These are phyloP conservation scores for Darevskia nairensis DNA, from an alignment of 2,797 vertebrate species.

Conservation along the genomic window DNA sequence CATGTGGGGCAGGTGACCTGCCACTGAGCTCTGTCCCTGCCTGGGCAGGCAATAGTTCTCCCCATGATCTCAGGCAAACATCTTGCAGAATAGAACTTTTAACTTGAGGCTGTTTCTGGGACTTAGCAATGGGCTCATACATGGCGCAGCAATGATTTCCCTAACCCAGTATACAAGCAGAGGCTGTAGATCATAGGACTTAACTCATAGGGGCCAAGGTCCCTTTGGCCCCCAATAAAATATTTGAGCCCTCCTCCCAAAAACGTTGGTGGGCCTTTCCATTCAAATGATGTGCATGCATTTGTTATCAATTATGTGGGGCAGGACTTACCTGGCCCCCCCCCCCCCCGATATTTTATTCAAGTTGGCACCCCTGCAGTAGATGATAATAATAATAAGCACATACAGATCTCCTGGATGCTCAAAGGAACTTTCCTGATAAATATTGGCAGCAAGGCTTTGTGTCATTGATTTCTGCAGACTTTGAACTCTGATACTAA, in stretches of 20 bases:
- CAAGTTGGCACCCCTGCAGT: too few relatives aligned
- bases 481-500: neutral
- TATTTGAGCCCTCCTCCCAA: too few relatives aligned
- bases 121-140: neutral
- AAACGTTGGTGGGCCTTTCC: too few relatives aligned
- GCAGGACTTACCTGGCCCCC: too few relatives aligned
- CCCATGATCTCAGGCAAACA: neutral
- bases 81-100: neutral
- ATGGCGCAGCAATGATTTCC: neutral
- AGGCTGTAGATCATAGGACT: neutral
- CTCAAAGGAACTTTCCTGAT: neutral
- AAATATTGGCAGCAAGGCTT: neutral
- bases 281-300: too few relatives aligned
- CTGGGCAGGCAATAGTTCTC: neutral
- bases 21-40: too few relatives aligned
- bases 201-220: too few relatives aligned
- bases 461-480: neutral
- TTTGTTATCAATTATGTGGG: too few relatives aligned
- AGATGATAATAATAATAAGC: neutral
- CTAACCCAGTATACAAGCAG: neutral
- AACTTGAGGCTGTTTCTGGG: neutral
- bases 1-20: too few relatives aligned
- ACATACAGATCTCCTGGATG: neutral
- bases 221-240: too few relatives aligned
- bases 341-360: too few relatives aligned